These are phyloP conservation scores for Orchestes rusci DNA, from an alignment of 2,888 invertebrate genomes.

Conservation along the genomic window DNA sequence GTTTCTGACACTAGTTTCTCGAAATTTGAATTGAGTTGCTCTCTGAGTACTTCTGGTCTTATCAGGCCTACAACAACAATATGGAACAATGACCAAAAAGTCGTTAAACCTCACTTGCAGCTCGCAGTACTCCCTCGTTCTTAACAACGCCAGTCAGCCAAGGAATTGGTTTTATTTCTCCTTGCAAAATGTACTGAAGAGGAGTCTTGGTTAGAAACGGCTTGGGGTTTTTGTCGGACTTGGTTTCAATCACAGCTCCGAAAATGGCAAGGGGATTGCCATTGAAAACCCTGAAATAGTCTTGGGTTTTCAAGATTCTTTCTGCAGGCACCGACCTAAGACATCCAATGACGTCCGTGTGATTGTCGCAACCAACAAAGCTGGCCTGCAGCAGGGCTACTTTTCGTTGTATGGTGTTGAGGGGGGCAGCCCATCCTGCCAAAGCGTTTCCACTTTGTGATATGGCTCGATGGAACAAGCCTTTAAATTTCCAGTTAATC, in stretches of 20 bases:
- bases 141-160: constrained; percentile 46
- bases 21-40: constrained; percentile 32
- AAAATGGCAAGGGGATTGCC: constrained; percentile 47
- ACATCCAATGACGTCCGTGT: constrained; percentile 38
- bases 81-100: not conserved
- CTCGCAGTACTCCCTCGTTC: constrained; percentile 48
- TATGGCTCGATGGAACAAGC: constrained; percentile 45
- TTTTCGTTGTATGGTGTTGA: constrained; percentile 25
- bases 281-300: constrained; percentile 47
- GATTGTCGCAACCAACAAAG: constrained; percentile 41
- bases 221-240: constrained; percentile 35
- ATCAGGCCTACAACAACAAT: constrained; percentile 9
- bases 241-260: constrained; percentile 44
- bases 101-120: constrained; percentile 37
- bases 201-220: constrained; percentile 47
- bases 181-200: constrained; percentile 37
- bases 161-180: constrained; percentile 44
- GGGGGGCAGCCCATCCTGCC: constrained; percentile 39
- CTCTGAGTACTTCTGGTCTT: constrained; percentile 26
- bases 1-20: constrained; percentile 29
- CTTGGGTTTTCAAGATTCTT: constrained; percentile 41
- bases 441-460: constrained; percentile 47
- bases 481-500: constrained; percentile 26
- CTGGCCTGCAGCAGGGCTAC: constrained; percentile 41
- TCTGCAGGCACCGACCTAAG: constrained; percentile 41